Base-by-base conservation (phyloP, 2,113 vertebrate species). In the Myrmecophaga tridactyla region DNA sequence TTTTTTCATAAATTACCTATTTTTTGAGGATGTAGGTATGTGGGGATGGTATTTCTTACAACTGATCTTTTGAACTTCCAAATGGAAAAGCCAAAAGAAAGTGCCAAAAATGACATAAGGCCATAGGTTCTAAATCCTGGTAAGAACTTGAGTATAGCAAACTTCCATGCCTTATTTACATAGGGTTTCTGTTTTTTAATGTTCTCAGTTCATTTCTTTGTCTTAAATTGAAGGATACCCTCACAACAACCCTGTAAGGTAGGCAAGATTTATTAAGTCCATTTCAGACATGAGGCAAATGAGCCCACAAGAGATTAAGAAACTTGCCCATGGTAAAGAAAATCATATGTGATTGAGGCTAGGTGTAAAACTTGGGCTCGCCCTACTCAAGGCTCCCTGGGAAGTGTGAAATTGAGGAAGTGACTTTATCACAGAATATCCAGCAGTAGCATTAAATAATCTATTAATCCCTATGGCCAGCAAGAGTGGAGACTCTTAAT, bases 41-140 rank as follows among this genome's bases (percentile, higher is more conserved):
- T 58, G 70, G 63, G 51, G 11, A n/a, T 63, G 76, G 41, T 21
- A 43, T 36, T 85, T 88, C 81, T 88, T n/a, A 86, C 6, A 69
- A 15, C 3, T 4, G n/a, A 43, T 77, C 69, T 95, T 96, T 81
- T 63, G 58, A 62, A 85, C 91, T 94, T 78, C 83, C 69, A 94
- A 94, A 93, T 90, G 86, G 15, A 75, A 86, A 72, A 77, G 29
- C n/a, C 67, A 58, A 96, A 91, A 75, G 69, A 63, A 29, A 92
- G 17, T 53, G 63, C 34, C 70, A 86, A 69, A 90, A 93, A 60
- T 67, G 83, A 72, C 56, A 34, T 1, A 18, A 86, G 86, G 56
- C 48, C 78, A 92, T 3, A 70, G 67, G 85, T 67, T 92, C 76
- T 70, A n/a, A 56, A 29, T 21, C 36, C 51, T 27, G 43, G n/a